These are phyloP conservation scores for Merluccius polli DNA, from an alignment of 2,797 vertebrate genomes.

Conservation along the genomic window DNA sequence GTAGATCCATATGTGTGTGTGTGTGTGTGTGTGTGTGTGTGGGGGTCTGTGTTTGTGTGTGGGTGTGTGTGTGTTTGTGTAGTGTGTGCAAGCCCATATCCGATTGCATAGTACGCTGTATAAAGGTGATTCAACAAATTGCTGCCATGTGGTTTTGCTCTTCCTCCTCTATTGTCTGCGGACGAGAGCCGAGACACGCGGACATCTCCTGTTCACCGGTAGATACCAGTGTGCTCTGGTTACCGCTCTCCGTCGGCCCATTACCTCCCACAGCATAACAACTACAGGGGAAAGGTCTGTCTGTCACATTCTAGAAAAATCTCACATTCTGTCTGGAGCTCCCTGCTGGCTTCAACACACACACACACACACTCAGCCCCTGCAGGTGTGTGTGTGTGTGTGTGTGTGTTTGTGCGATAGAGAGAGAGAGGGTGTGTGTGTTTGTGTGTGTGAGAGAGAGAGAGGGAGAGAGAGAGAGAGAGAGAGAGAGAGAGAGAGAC, in stretches of 20 bases:
- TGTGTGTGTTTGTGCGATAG: no score
- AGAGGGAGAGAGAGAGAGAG: no score
- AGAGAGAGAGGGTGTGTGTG: no score
- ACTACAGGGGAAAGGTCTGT: constrained; percentile 7
- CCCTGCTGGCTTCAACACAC: constrained; percentile 42
- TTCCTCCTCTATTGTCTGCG: neutral
- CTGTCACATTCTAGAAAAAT: constrained; percentile 28
- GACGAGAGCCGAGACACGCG: neutral
- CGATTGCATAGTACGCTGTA: neutral
- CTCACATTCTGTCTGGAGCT: constrained; percentile 17
- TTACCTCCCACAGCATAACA: neutral
- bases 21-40: neutral
- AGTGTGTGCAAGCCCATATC: neutral
- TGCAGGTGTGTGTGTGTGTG: constrained; percentile 15
- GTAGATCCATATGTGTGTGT: no score
- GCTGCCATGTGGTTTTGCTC: neutral
- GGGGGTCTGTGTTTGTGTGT: neutral
- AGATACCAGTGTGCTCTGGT: neutral
- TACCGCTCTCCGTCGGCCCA: neutral
- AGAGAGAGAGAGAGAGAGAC: no score
- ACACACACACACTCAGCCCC: constrained; percentile 50
- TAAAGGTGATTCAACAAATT: constrained; percentile 3
- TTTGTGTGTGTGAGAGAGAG: no score
- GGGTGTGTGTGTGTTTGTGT: constrained; percentile 7
- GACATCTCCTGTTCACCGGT: neutral